A percentile compares a stretch with the other conserved stretches of the same genome.
Evolutionary conservation across 1,140 invertebrate species (phyloP).

Genomic region (Eueides isabella): DNA sequence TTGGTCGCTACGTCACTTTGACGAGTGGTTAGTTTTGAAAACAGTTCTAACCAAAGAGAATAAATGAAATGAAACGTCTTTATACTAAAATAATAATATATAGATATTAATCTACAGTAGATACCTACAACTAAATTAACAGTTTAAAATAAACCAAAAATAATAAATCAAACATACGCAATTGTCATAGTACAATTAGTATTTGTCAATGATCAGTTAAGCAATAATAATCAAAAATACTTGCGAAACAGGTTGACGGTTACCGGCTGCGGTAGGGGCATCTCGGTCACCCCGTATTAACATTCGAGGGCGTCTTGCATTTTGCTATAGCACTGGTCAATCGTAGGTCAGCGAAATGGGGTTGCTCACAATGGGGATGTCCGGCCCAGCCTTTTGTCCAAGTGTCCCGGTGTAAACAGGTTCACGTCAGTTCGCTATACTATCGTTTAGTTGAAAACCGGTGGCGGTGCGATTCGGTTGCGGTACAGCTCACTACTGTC

Average conservation of each 20-base stretch:
- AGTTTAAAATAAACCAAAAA: neutral
- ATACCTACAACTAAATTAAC: neutral
- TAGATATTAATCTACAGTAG: neutral
- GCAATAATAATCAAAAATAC: constrained; percentile 60
- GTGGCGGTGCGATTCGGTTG: constrained; percentile 71
- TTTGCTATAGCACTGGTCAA: constrained; percentile 61
- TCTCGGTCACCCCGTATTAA: constrained; percentile 63
- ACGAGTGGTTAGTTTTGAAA: constrained; percentile 24
- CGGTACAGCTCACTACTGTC: constrained; percentile 66
- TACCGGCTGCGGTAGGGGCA: constrained; percentile 58
- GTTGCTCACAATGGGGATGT: constrained; percentile 70
- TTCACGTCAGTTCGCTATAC: constrained; percentile 26
- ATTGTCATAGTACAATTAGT: neutral
- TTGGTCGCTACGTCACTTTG: neutral
- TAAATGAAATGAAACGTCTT: neutral
- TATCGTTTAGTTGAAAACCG: constrained; percentile 57
- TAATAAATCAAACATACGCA: neutral
- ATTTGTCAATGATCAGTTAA: constrained; percentile 31
- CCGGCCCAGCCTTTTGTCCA: constrained; percentile 57
- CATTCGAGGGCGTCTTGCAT: constrained; percentile 67
- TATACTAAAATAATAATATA: neutral
- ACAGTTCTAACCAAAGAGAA: neutral
- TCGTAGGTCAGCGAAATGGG: constrained; percentile 58
- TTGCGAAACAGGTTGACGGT: constrained; percentile 62
- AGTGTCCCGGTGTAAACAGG: constrained; percentile 49